Evolutionary conservation across 2,888 invertebrate genomes (phyloP), one percentile per base, ranked within the genome.

Genomic region (Amphipoea lucens): DNA sequence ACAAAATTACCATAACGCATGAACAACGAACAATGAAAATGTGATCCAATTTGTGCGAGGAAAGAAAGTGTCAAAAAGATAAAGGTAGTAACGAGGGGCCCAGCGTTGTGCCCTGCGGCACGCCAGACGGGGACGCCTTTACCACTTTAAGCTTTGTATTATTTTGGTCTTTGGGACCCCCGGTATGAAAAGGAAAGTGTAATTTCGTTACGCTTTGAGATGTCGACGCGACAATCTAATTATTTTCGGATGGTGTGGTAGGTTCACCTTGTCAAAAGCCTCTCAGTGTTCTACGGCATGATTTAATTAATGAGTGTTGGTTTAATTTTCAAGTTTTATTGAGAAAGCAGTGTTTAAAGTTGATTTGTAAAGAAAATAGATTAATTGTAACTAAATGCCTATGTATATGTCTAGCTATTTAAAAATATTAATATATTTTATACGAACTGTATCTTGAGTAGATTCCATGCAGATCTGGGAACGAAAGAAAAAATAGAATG

Each of bases 121-220:
- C 67, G 90, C 94, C 95, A 92, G 92, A 87, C 93, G 91, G 92
- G 91, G 91, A 91, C 94, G 94, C 95, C 94, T 95, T 95, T 95
- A 95, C 95, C 94, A 94, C 95, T 95, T 94, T 94, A 95, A 95
- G 96, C 96, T 95, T 96, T 95, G 95, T 95, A 96, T 96, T 96
- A 96, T 96, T 96, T 96, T 94, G 95, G 95, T 94, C 94, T 94
- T 94, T 94, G 93, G 92, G 91, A 93, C 93, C 93, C 92, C 92
- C 92, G 91, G 89, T 92, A 95, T 95, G 95, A 95, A 96, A 95
- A 96, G 96, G 95, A 96, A 95, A 95, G 94, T 95, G 95, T 96
- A 96, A 96, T 96, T 96, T 93, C 92, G 96, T 96, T 97, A 96
- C 95, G 95, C 96, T 96, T 96, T 95, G 96, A 97, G 96, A 97